Conservation (phyloP, 92 coral and sea anemone genomes). For the Porites lobata region DNA sequence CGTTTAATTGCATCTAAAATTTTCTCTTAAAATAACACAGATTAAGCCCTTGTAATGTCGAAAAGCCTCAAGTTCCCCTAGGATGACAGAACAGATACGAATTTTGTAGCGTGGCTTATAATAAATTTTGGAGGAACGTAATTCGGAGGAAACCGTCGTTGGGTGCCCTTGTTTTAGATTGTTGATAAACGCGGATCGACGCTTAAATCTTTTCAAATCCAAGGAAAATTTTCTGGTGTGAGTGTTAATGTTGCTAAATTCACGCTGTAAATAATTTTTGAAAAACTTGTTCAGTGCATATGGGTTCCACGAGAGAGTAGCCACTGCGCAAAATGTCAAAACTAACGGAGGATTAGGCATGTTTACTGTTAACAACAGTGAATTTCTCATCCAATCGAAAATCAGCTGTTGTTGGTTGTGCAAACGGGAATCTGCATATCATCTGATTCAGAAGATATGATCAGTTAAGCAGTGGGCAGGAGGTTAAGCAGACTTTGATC, state of each 20-base stretch:
- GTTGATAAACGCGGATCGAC: conserved; percentile 27
- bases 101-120: no score
- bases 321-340: not conserved
- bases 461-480: no score
- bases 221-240: conserved; percentile 45
- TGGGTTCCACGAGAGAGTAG: conserved; percentile 10
- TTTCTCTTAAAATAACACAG: no score
- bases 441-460: conserved; percentile 12
- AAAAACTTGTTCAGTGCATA: not conserved
- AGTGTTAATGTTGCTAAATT: conserved; percentile 2
- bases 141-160: no score
- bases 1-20: no score
- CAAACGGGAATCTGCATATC: conserved; percentile 35
- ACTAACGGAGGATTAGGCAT: conserved; percentile 4
- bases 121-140: no score
- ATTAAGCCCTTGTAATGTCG: no score
- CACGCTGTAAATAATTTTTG: not conserved
- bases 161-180: not conserved
- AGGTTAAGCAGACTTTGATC: no score
- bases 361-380: conserved; percentile 18
- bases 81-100: no score
- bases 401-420: conserved; percentile 31
- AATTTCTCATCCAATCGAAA: conserved; percentile 14
- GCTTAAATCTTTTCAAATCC: conserved; percentile 5
- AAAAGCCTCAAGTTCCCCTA: no score